Conservation (phyloP, 2,888 invertebrate species). For the Thecocarcelia acutangulata region DNA sequence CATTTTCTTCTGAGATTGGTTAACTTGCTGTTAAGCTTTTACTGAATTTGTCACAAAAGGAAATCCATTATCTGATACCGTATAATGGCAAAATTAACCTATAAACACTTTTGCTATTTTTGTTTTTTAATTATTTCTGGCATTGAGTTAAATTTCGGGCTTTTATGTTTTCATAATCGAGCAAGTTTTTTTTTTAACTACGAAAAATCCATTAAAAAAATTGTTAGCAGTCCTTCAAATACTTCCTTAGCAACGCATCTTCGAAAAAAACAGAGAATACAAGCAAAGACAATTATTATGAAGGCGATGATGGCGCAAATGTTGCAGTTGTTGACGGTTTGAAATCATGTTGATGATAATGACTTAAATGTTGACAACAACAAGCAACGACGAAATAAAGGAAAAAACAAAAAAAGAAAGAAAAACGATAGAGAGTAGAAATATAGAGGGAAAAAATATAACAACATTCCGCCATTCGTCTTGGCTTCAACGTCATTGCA, state of each 20-base stretch:
- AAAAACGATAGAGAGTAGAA: not conserved
- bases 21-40: no score
- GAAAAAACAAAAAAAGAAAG: slow-evolving; percentile 3
- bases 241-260: not conserved
- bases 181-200: not conserved
- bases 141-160: no score
- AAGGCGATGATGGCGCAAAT: slow-evolving; percentile 39
- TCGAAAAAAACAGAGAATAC: not conserved
- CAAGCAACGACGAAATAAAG: slow-evolving; percentile 9
- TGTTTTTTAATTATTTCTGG: no score
- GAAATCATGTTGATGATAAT: slow-evolving; percentile 56
- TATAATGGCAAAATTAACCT: no score
- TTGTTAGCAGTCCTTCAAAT: slow-evolving; percentile 30
- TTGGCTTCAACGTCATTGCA: slow-evolving; percentile 56
- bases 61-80: no score
- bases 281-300: slow-evolving; percentile 51
- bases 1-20: no score
- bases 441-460: slow-evolving; percentile 1
- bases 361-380: slow-evolving; percentile 63
- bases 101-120: no score
- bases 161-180: not conserved
- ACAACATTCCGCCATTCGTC: slow-evolving; percentile 40
- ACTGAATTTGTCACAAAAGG: no score
- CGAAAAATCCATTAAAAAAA: not conserved
- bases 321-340: slow-evolving; percentile 20